phyloP scores from a whole-genome alignment of 2,797 vertebrate species.

The Clarias fuscus region DNA sequence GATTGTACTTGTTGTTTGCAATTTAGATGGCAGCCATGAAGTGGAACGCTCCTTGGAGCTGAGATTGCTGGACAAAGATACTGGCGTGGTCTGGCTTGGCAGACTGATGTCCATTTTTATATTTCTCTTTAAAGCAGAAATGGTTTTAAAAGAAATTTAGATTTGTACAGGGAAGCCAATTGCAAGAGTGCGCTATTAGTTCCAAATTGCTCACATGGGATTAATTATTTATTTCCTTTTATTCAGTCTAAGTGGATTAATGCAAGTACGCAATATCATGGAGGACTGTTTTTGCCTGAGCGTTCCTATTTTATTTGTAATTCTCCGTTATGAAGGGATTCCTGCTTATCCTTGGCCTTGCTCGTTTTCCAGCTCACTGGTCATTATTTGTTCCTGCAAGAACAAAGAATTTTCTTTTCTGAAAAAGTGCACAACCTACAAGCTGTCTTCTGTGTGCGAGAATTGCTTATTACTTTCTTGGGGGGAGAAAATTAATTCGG shows the following conservation, averaged over 20 bases:
- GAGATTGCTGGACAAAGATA: constrained; percentile 36
- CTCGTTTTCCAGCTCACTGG: constrained; percentile 1
- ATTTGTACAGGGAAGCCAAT: neutral
- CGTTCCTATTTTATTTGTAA: constrained; percentile 15
- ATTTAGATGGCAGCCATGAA: constrained; percentile 58
- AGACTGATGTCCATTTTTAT: neutral
- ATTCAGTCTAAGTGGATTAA: neutral
- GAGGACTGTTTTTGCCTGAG: neutral
- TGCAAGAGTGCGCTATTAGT: constrained; percentile 3
- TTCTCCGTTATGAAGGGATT: neutral
- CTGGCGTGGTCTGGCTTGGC: neutral
- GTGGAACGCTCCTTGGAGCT: constrained; percentile 29
- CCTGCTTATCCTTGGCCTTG: constrained; percentile 34
- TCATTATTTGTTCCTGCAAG: constrained; percentile 38
- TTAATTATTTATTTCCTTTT: constrained; percentile 15
- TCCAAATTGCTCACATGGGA: neutral
- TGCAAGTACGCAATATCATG: neutral
- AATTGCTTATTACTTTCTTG: constrained; percentile 40
- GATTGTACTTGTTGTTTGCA: constrained; percentile 70
- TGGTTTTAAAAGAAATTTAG: neutral
- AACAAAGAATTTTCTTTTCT: constrained; percentile 47
- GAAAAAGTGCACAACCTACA: constrained; percentile 28
- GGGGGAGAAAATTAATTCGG: constrained; percentile 51
- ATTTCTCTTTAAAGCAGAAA: constrained; percentile 2
- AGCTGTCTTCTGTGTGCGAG: constrained; percentile 2